Percentiles rank a stretch among this genome's conserved stretches.
phyloP scores from a whole-genome alignment of 1,140 invertebrate species.

The Rhyacophila brunnea region DNA sequence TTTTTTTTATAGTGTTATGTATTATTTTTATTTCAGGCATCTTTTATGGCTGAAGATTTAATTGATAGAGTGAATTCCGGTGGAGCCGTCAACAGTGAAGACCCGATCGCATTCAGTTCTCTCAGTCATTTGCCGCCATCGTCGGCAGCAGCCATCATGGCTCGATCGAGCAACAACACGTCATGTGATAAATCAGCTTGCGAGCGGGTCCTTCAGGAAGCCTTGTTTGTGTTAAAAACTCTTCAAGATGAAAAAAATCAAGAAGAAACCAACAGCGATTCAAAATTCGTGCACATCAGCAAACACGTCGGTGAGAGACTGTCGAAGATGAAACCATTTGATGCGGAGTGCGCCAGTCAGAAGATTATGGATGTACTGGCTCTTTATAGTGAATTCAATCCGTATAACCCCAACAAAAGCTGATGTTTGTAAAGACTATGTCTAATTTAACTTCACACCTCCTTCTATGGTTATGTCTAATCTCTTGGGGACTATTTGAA shows the following conservation, averaged over 20 bases:
- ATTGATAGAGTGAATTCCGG: not conserved
- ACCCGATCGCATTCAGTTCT: not conserved
- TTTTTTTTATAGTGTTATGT: too few relatives aligned
- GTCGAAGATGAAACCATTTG: constrained; percentile 18
- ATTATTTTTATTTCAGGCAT: constrained; percentile 1
- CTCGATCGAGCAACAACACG: not conserved
- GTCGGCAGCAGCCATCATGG: not conserved
- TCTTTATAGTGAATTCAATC: constrained; percentile 19
- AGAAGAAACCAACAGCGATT: not conserved
- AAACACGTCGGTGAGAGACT: constrained; percentile 18
- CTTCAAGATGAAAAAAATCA: constrained; percentile 13
- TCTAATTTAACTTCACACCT: too few relatives aligned
- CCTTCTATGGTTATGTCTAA: too few relatives aligned
- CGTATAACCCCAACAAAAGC: constrained; percentile 17
- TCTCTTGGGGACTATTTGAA: too few relatives aligned
- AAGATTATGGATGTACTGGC: constrained; percentile 21
- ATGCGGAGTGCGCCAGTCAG: constrained; percentile 22
- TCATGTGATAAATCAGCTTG: constrained; percentile 17
- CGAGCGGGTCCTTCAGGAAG: constrained; percentile 16
- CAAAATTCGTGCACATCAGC: constrained; percentile 19
- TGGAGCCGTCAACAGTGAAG: not conserved
- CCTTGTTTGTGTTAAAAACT: constrained; percentile 4
- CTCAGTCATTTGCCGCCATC: not conserved
- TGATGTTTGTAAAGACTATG: too few relatives aligned
- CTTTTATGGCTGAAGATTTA: not conserved